Base-by-base conservation (phyloP, 1,140 invertebrate genomes). In the Archegozetes longisetosus region DNA sequence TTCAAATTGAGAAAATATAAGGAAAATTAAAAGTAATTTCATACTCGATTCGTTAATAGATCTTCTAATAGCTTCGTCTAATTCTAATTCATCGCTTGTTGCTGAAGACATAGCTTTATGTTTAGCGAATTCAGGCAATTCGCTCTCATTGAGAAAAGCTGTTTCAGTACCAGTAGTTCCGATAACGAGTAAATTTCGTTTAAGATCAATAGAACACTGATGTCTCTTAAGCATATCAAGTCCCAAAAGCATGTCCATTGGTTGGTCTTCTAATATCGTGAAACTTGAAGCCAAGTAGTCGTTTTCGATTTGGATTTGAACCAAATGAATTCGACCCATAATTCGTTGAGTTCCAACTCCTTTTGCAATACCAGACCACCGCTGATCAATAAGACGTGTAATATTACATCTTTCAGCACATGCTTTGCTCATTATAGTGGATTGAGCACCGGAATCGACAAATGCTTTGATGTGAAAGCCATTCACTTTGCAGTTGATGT, bases 241-340 rank as follows among this genome's bases (percentile, higher is more conserved):
- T 0, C 94, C 94, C 3, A 98, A 75, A 22, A 98, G 73, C 89
- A 98, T 96, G 68, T 98, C 94, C 90, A 98, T 96, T 2, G 88
- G 86, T 71, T 98, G 93, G 64, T 97, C 86, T 71, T 95, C 87
- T 23, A 98, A 75, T n/a, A 98, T 91, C 25, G 89, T 93, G 73
- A 98, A 98, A 3, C 92, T 95, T 1, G 91, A 92, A 1, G 90
- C 89, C 12, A 98, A 75, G 74, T 89, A 92, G 69, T 90, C 88
- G 64, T 84, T 83, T 64, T 87, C 89, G 63, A 98, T 97, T 73
- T 94, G 85, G 69, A 98, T 88, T 73, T 97, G 90, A 50, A 56
- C 51, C 17, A 64, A 47, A 57, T 64, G 63, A 55, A 64, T 63
- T 40, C 52, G 27, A 26, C 63, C 63, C 58, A 97, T 85, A 66